These are phyloP conservation scores for Eleginops maclovinus DNA, from an alignment of 2,113 vertebrate species.

Conservation along the genomic window DNA sequence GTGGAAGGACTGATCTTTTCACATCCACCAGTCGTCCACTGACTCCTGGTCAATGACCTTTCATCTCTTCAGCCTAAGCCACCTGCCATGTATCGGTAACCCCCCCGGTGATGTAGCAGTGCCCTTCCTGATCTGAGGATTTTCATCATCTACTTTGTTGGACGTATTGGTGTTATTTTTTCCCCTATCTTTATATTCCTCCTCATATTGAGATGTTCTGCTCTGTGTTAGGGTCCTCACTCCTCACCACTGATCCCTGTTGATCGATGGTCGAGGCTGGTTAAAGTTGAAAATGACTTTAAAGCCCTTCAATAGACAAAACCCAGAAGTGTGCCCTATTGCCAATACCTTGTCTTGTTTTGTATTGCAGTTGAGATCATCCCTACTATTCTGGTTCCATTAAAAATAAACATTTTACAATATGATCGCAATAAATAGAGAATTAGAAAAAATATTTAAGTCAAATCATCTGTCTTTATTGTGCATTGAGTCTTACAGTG, in stretches of 20 bases:
- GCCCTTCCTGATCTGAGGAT: neutral
- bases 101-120: neutral
- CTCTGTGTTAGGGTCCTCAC: neutral
- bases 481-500: too few relatives aligned
- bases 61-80: neutral
- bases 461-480: too few relatives aligned
- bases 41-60: neutral
- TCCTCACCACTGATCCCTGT: neutral
- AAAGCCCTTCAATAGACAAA: neutral
- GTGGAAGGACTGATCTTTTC: too few relatives aligned
- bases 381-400: constrained; percentile 1
- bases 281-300: neutral
- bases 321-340: neutral
- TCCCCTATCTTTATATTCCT: neutral
- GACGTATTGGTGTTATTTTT: neutral
- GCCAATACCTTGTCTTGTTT: neutral
- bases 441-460: too few relatives aligned
- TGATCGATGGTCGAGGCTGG: neutral
- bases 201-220: neutral
- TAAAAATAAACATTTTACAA: constrained; percentile 41
- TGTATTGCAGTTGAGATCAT: neutral
- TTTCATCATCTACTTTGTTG: neutral
- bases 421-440: neutral
- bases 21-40: neutral
- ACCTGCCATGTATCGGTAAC: neutral